Base-by-base conservation (phyloP, 2,888 invertebrate species). In the Anthophora plumipes region DNA sequence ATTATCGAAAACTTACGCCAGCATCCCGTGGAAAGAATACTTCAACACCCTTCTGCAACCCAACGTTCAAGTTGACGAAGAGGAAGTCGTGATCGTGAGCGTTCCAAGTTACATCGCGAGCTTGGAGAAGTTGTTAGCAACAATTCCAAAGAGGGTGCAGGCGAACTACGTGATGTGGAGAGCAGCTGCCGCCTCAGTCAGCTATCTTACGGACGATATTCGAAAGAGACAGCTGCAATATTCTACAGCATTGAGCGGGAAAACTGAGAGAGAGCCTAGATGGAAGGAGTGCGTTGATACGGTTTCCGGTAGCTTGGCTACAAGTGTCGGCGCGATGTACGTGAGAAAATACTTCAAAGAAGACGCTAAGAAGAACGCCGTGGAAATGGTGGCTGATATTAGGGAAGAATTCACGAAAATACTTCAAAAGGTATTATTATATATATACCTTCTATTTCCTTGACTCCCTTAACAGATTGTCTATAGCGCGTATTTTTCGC, bases 101-200 rank as follows among this genome's bases (percentile, higher is more conserved):
- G 98, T 98, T 17, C 98, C 98, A 0, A 95, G 95, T 84, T 99
- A 96, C 93, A 95, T 98, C 60, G 94, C 94, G 0, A 95, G 96
- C 57, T 95, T 98, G 39, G 97, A 97, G 92, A 95, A 93, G 52
- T 90, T 96, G 5, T 91, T 96, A 61, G 92, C 93, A 46, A 91
- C 91, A 31, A 96, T 96, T 0, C 95, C 95, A 0, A 96, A 95
- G 89, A 94, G 97, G 82, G 94, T 95, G 4, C 95, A 97, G 89
- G 98, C 98, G 4, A 99, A 99, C 94, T 99, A 99, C 91, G 96
- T 98, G 87, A 96, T 98, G 96, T 98, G 98, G 98, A 95, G 98
- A 69, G 97, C 97, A 0, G 97, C 97, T 0, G 96, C 96, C 0
- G 96, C 97, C 6, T 96, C 97, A 0, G 95, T 97, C 11, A 96